These are phyloP conservation scores for Aulostomus chinensis DNA, from an alignment of 2,797 vertebrate genomes.

Conservation along the genomic window DNA sequence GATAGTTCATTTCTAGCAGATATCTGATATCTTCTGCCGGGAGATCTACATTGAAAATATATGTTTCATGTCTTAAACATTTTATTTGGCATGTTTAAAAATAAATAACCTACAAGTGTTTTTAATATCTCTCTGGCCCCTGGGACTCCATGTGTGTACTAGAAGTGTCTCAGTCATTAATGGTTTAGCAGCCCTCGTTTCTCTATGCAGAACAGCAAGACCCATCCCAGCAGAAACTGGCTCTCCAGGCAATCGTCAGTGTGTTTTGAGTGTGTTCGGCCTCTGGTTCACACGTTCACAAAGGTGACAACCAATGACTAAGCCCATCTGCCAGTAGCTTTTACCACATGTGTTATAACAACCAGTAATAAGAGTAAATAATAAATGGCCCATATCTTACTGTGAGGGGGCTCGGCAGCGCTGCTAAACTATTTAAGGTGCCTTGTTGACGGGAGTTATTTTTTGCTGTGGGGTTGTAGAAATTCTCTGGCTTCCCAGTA, in stretches of 20 bases:
- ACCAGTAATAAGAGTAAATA: constrained; percentile 93
- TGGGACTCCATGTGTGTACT: constrained; percentile 16
- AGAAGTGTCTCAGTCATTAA: constrained; percentile 34
- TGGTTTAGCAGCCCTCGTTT: constrained; percentile 32
- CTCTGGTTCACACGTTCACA: constrained; percentile 72
- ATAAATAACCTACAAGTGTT: constrained; percentile 58
- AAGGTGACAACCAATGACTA: constrained; percentile 85
- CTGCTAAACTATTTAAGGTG: constrained; percentile 88
- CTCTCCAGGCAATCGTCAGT: constrained; percentile 39
- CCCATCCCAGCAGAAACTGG: constrained; percentile 46
- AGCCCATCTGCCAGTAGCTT: constrained; percentile 88
- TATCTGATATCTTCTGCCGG: too few species aligned
- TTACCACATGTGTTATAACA: constrained; percentile 91
- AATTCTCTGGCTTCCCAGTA: constrained; percentile 90
- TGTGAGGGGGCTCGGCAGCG: constrained; percentile 74
- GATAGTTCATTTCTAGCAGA: too few species aligned
- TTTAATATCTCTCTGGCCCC: constrained; percentile 42
- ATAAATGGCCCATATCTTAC: constrained; percentile 88
- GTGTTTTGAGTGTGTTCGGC: constrained; percentile 25
- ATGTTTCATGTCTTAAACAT: constrained; percentile 61
- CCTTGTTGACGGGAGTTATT: constrained; percentile 85
- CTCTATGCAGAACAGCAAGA: constrained; percentile 30
- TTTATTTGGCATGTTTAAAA: constrained; percentile 54
- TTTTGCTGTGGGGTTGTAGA: constrained; percentile 83
- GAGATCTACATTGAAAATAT: constrained; percentile 49